Evolutionary conservation across 2,888 invertebrate species (phyloP).

Genomic region (Hydriomena furcata): DNA sequence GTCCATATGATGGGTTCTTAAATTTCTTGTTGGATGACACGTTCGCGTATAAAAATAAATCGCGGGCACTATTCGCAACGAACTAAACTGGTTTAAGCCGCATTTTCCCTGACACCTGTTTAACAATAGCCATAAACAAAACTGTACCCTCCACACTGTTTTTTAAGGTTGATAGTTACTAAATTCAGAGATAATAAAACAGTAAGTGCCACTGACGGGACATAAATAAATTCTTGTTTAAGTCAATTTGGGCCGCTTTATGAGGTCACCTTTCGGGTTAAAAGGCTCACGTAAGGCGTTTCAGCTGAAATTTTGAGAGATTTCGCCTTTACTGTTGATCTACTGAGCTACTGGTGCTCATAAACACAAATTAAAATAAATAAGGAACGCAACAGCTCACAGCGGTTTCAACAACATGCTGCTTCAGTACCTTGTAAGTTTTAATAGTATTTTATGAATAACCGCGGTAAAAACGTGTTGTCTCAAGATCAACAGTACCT

Average conservation of each 20-base stretch:
- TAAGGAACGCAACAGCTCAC: too few species aligned
- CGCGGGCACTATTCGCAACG: constrained; percentile 24
- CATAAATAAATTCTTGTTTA: constrained; percentile 35
- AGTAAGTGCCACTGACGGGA: constrained; percentile 31
- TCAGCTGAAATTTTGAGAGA: constrained; percentile 13
- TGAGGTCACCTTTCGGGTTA: constrained; percentile 32
- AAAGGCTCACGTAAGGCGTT: constrained; percentile 25
- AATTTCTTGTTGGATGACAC: not conserved
- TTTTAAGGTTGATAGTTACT: constrained; percentile 15
- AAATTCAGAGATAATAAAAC: constrained; percentile 23
- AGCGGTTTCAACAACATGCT: too few species aligned
- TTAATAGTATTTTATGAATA: too few species aligned
- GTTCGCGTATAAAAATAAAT: constrained; percentile 3
- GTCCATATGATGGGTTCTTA: too few species aligned
- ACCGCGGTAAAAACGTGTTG: too few species aligned
- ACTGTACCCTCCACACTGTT: not conserved
- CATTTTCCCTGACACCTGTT: constrained; percentile 35
- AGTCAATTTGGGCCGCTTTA: constrained; percentile 34
- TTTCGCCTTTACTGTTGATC: not conserved
- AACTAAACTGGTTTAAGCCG: constrained; percentile 33
- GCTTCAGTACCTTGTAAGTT: too few species aligned
- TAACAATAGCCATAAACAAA: not conserved
- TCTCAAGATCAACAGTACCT: too few species aligned
- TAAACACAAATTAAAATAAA: too few species aligned
- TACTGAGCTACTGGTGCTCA: not conserved